These are phyloP conservation scores for Mongoloraphidia duomilia DNA, from an alignment of 2,888 invertebrate genomes.

Conservation along the genomic window DNA sequence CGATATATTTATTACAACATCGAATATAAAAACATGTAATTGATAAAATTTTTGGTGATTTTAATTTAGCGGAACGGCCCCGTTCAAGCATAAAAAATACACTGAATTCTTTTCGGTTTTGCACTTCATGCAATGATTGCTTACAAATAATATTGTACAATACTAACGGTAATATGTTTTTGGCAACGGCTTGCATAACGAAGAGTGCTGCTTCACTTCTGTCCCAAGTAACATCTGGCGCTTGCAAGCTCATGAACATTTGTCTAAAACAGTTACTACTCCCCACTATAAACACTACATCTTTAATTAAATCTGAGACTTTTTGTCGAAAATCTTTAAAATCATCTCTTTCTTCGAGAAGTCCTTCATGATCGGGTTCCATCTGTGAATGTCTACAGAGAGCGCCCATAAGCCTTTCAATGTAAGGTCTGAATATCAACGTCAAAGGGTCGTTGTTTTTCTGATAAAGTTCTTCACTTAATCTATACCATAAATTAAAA, in stretches of 20 bases:
- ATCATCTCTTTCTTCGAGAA: conserved; percentile 72
- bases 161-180: conserved; percentile 85
- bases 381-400: conserved; percentile 89
- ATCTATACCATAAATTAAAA: conserved; percentile 91
- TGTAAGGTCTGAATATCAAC: conserved; percentile 73
- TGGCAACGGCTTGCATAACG: conserved; percentile 89
- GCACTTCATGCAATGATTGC: too few relatives aligned
- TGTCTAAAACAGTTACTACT: conserved; percentile 83
- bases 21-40: too few relatives aligned
- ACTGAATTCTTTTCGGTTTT: too few relatives aligned
- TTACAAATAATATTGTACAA: conserved; percentile 6
- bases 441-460: conserved; percentile 70
- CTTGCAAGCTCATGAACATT: conserved; percentile 68
- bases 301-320: conserved; percentile 87
- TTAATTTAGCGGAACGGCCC: too few relatives aligned
- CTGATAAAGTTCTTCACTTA: conserved; percentile 89
- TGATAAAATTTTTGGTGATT: too few relatives aligned
- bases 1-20: too few relatives aligned
- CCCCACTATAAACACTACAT: conserved; percentile 92
- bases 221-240: conserved; percentile 72
- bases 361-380: conserved; percentile 83
- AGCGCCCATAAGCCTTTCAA: conserved; percentile 79
- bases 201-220: conserved; percentile 86
- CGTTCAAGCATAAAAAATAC: too few relatives aligned
- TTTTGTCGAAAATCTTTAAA: conserved; percentile 73